phyloP scores from a whole-genome alignment of 2,113 vertebrate genomes.

The Daphoenositta chrysoptera region DNA sequence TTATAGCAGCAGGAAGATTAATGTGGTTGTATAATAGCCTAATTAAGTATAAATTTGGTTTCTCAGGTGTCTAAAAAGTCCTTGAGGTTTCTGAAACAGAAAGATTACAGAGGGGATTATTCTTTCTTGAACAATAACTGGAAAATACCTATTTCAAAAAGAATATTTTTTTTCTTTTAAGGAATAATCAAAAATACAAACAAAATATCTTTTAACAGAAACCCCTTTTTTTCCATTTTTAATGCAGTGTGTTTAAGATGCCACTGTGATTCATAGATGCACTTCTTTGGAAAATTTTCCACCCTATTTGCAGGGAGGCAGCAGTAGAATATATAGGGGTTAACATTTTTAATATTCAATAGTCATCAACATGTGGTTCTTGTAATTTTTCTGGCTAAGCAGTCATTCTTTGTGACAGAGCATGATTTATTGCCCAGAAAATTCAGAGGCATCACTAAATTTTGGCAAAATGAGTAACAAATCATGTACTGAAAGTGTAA shows the following conservation, averaged over 20 bases:
- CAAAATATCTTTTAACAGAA: not conserved
- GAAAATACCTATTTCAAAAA: not conserved
- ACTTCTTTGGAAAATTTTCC: not conserved
- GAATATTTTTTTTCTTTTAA: not conserved
- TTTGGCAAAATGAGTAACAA: not conserved
- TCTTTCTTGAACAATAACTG: not conserved
- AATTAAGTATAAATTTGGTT: slow-evolving; percentile 60
- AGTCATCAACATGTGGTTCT: not conserved
- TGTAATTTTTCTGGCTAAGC: not conserved
- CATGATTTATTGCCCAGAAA: not conserved
- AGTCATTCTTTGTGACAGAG: not conserved
- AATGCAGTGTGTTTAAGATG: not conserved
- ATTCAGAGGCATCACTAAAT: not conserved
- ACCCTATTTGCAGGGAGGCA: not conserved
- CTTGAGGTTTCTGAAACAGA: slow-evolving; percentile 43
- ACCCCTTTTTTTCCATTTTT: not conserved
- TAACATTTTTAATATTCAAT: not conserved
- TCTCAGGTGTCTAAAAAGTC: slow-evolving; percentile 55
- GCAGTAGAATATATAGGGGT: not conserved
- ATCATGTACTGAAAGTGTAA: not conserved
- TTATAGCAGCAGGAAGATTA: slow-evolving; percentile 58
- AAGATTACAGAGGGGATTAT: not conserved
- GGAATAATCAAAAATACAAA: not conserved
- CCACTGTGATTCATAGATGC: not conserved
- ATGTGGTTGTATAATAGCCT: slow-evolving; percentile 56